Base-by-base conservation (phyloP, 2,113 vertebrate species). In the Grammomys surdaster region DNA sequence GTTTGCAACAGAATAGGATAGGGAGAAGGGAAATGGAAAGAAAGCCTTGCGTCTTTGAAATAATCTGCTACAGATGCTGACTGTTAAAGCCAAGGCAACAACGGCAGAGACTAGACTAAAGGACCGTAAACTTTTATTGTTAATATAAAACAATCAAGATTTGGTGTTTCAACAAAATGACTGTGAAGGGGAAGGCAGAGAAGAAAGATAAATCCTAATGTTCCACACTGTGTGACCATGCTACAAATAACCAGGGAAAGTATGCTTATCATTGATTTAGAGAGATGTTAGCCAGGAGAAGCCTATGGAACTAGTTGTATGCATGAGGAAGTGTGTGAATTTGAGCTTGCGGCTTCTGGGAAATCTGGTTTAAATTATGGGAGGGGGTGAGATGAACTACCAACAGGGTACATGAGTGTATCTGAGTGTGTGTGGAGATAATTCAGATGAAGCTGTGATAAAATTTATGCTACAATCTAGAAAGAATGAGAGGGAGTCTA, bases 331-430 rank as follows among this genome's bases (percentile, higher is more conserved):
- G 51, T 46, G 58, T 88, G 19, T 17, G 4, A 86, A 36, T 81
- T n/a, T 89, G n/a, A 91, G 14, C 14, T 10, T 60, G 3, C 2
- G 91, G 65, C 72, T 93, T 91, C 26, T 65, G 72, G 51, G 19
- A 85, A 86, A 96, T 94, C 77, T 77, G 73, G 69, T 20, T 63
- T 85, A 80, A 91, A 43, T 43, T 40, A 85, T n/a, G 13, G 67
- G 56, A 75, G 72, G 17, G 22, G 13, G 46, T 60, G 69, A 90
- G 13, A 94, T 88, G 46, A 73, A 77, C n/a, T 22, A 54, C 54
- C 86, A 72, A 95, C n/a, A 89, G 43, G 70, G 70, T 78, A 69
- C 28, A 51, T 36, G 80, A 90, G 63, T 33, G 81, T 70, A 78
- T 67, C 70, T 86, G 58, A 84, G 8, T 73, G 63, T 67, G 8